Percentiles rank a stretch among this genome's conserved stretches.
Conservation (phyloP, 2,888 invertebrate species). For the Endomychus coccineus region DNA sequence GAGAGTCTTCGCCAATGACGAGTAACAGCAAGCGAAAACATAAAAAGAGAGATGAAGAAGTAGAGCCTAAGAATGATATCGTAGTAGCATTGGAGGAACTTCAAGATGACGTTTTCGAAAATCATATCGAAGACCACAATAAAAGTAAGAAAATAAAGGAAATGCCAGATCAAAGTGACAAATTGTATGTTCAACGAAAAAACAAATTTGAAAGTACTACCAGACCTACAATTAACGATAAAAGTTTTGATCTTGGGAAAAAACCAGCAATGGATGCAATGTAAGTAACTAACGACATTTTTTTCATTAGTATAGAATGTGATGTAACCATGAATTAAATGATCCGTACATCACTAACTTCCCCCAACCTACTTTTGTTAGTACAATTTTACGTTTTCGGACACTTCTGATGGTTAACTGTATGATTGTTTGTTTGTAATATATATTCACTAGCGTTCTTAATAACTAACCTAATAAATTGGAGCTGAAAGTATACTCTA, state of each 20-base stretch:
- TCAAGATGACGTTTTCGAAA: conserved; percentile 45
- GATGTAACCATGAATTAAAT: too few species aligned
- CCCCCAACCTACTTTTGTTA: too few species aligned
- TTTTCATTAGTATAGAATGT: too few species aligned
- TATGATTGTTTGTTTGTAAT: too few species aligned
- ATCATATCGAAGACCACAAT: conserved; percentile 31
- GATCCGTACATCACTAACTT: too few species aligned
- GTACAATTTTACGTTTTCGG: too few species aligned
- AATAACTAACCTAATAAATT: too few species aligned
- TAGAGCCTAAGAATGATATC: conserved; percentile 39
- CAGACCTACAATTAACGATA: conserved; percentile 21
- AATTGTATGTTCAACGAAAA: conserved; percentile 42
- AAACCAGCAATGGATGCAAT: too few species aligned
- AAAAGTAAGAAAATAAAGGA: conserved; percentile 33
- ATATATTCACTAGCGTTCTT: too few species aligned
- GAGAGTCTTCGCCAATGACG: conserved; percentile 32
- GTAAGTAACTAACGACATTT: too few species aligned
- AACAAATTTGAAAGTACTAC: conserved; percentile 39
- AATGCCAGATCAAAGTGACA: conserved; percentile 39
- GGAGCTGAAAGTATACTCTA: too few species aligned
- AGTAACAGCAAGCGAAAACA: conserved; percentile 31
- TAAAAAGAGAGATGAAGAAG: conserved; percentile 38
- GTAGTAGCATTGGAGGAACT: conserved; percentile 42
- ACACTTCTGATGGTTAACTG: too few species aligned
- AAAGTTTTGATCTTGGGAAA: conserved; percentile 18